These are phyloP conservation scores for Orcinus orca DNA, from an alignment of 2,113 vertebrate genomes.

Conservation along the genomic window DNA sequence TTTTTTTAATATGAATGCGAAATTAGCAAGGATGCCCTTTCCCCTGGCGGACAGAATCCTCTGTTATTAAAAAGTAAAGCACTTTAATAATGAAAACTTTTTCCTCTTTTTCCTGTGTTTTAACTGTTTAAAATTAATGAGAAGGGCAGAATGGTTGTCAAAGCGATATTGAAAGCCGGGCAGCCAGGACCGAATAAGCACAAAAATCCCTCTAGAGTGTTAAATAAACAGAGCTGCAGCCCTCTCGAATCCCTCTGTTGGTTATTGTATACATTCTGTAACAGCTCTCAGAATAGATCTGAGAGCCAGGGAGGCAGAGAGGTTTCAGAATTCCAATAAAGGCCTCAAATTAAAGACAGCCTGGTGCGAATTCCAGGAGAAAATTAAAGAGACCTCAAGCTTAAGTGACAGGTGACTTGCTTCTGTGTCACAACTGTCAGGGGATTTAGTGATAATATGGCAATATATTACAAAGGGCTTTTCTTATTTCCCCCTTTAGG, in stretches of 20 bases:
- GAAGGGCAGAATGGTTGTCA: constrained; percentile 94
- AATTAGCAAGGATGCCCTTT: constrained; percentile 89
- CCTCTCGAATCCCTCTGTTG: constrained; percentile 89
- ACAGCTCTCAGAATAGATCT: constrained; percentile 96
- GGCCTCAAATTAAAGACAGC: constrained; percentile 93
- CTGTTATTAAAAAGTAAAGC: constrained; percentile 95
- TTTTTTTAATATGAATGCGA: constrained; percentile 88
- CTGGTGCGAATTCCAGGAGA: constrained; percentile 95
- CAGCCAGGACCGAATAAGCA: constrained; percentile 89
- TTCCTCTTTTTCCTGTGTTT: constrained; percentile 87
- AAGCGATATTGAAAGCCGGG: constrained; percentile 94
- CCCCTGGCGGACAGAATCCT: constrained; percentile 89
- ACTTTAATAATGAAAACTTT: constrained; percentile 99
- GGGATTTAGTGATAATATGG: constrained; percentile 92
- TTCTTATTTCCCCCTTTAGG: constrained; percentile 86
- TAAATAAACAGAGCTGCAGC: constrained; percentile 97
- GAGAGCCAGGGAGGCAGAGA: constrained; percentile 87
- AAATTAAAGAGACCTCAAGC: constrained; percentile 99
- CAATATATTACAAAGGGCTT: constrained; percentile 92
- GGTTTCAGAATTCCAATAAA: constrained; percentile 92
- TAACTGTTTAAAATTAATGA: constrained; percentile 97
- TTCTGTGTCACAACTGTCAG: constrained; percentile 91
- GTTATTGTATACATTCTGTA: constrained; percentile 99
- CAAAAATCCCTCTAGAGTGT: constrained; percentile 98
- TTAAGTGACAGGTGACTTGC: constrained; percentile 92